Percentiles rank a stretch among this genome's conserved stretches.
These are phyloP conservation scores for Oncorhynchus clarkii DNA, from an alignment of 2,113 vertebrate genomes.

Conservation along the genomic window DNA sequence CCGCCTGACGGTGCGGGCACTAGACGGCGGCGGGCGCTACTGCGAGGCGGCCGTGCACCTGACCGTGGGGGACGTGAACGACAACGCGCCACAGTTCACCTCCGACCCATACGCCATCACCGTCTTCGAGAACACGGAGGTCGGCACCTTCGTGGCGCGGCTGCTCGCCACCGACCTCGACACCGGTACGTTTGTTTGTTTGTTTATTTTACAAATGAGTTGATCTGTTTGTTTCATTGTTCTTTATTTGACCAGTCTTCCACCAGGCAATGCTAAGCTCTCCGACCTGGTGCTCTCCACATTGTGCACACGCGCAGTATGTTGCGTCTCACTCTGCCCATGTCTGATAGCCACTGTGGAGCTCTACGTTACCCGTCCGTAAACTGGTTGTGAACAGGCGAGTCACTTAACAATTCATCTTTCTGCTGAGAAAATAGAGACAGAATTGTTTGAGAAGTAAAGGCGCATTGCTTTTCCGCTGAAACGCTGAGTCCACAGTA, in stretches of 20 bases:
- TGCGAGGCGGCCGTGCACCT: conserved; percentile 84
- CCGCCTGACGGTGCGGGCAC: conserved; percentile 80
- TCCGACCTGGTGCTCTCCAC: no score
- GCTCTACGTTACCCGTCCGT: no score
- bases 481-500: conserved; percentile 24
- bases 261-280: no score
- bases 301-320: no score
- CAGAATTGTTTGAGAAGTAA: neutral
- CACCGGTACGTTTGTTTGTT: conserved; percentile 69
- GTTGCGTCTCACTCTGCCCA: no score
- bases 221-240: no score
- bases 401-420: no score
- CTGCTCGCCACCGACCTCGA: conserved; percentile 88
- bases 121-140: conserved; percentile 94
- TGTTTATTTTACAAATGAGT: no score
- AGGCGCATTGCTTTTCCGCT: neutral
- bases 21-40: conserved; percentile 88
- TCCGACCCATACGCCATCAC: conserved; percentile 84
- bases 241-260: no score
- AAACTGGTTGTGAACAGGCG: no score
- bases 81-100: conserved; percentile 88
- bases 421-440: no score
- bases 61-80: conserved; percentile 87
- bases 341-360: no score
- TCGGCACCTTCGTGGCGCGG: conserved; percentile 82